phyloP scores from a whole-genome alignment of 1,140 invertebrate species.

The Neodiprion virginianus region DNA sequence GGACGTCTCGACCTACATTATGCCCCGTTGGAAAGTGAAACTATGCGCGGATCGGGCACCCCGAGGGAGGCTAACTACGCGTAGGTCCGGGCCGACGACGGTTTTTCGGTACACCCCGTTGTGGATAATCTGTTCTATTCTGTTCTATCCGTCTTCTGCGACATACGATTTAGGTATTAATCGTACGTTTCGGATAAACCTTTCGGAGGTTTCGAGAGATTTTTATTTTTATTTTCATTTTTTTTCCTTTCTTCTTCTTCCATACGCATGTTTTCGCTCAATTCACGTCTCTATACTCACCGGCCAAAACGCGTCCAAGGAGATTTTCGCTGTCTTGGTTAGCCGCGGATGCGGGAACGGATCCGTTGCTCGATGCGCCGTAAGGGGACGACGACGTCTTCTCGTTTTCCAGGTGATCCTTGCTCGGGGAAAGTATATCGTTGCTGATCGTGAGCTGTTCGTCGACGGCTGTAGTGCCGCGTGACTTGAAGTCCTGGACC shows the following conservation, averaged over 20 bases:
- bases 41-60: conserved; percentile 43
- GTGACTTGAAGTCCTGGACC: conserved; percentile 58
- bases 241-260: conserved; percentile 18
- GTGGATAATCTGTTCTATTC: not conserved
- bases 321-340: conserved; percentile 59
- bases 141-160: not conserved
- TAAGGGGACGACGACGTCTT: conserved; percentile 40
- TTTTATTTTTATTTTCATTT: not conserved
- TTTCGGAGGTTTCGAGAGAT: not conserved
- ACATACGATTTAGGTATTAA: not conserved
- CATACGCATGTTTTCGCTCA: not conserved
- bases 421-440: conserved; percentile 50
- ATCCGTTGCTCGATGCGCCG: conserved; percentile 23
- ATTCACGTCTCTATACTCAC: conserved; percentile 46
- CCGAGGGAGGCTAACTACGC: conserved; percentile 28
- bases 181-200: no score
- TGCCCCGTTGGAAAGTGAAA: conserved; percentile 63
- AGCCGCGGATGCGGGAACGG: conserved; percentile 18
- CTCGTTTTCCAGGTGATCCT: conserved; percentile 48
- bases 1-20: conserved; percentile 62
- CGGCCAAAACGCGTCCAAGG: conserved; percentile 58
- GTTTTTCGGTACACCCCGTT: not conserved
- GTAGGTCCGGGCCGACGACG: conserved; percentile 10
- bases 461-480: conserved; percentile 43
- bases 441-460: conserved; percentile 38